Percentiles rank a stretch among this genome's conserved stretches.
Evolutionary conservation across 2,888 invertebrate species (phyloP).

Genomic region (Pollenia amentaria): DNA sequence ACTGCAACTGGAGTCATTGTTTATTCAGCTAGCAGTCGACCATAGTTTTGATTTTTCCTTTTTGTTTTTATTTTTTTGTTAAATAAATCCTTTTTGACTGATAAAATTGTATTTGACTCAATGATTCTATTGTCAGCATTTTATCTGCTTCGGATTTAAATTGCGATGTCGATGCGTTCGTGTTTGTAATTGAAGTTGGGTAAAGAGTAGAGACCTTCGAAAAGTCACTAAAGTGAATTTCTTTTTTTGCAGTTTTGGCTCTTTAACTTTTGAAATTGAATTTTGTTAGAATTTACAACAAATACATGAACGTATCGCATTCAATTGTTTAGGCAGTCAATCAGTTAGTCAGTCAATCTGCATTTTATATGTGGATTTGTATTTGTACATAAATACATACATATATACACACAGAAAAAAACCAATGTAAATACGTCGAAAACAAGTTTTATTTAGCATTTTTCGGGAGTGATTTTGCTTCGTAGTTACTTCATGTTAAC

Average conservation of each 20-base stretch:
- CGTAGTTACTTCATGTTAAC: too few species aligned
- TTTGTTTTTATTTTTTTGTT: slow-evolving; percentile 21
- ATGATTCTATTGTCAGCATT: slow-evolving; percentile 65
- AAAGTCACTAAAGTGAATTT: slow-evolving; percentile 82
- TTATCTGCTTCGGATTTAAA: slow-evolving; percentile 59
- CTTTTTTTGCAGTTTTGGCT: slow-evolving; percentile 76
- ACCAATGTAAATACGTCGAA: neutral
- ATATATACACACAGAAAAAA: too few species aligned
- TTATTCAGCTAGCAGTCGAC: slow-evolving; percentile 67
- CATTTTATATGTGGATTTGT: neutral
- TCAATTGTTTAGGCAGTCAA: slow-evolving; percentile 19
- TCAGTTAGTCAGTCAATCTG: slow-evolving; percentile 39
- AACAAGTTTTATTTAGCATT: too few species aligned
- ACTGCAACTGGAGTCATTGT: slow-evolving; percentile 60
- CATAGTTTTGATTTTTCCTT: neutral
- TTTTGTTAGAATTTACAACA: slow-evolving; percentile 71
- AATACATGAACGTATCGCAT: slow-evolving; percentile 65
- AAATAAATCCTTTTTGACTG: slow-evolving; percentile 72
- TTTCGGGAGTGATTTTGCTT: too few species aligned
- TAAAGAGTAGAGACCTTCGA: slow-evolving; percentile 74
- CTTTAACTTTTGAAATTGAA: slow-evolving; percentile 81
- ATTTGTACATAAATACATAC: neutral
- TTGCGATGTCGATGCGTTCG: slow-evolving; percentile 35
- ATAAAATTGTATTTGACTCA: slow-evolving; percentile 70
- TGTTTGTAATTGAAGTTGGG: slow-evolving; percentile 47